Conservation (phyloP, 35 echinoderm and acorn worm species). For the Acanthaster planci region DNA sequence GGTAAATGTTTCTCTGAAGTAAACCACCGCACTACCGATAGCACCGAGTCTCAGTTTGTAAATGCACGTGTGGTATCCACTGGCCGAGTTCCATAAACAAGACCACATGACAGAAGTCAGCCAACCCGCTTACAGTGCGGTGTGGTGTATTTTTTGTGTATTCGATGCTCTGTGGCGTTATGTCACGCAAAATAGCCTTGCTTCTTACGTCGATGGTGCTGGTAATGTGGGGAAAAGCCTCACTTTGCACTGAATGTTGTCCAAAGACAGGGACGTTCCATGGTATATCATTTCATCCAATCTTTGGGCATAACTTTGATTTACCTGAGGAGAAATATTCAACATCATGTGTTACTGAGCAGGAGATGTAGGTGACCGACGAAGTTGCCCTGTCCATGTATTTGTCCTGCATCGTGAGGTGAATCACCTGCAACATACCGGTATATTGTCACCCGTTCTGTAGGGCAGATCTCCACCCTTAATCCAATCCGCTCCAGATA, state of each 20-base stretch:
- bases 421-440: background rate
- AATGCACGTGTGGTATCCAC: too few species aligned
- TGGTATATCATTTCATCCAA: background rate
- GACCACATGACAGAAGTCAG: too few species aligned
- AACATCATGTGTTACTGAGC: background rate
- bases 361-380: background rate
- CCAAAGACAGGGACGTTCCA: background rate
- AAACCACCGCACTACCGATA: too few species aligned
- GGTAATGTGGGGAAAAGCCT: background rate
- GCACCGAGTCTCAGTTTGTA: too few species aligned
- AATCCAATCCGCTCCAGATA: conserved; percentile 20
- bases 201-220: background rate
- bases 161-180: background rate
- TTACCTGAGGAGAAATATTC: background rate
- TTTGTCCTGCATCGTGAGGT: background rate
- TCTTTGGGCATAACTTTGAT: background rate
- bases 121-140: too few species aligned
- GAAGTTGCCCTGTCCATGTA: background rate
- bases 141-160: background rate
- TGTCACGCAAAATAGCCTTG: background rate
- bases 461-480: conserved; percentile 2
- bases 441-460: background rate
- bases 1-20: too few species aligned
- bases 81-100: too few species aligned
- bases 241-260: background rate